phyloP scores from a whole-genome alignment of 2,797 vertebrate species.

The Thripadectes ignobilis region DNA sequence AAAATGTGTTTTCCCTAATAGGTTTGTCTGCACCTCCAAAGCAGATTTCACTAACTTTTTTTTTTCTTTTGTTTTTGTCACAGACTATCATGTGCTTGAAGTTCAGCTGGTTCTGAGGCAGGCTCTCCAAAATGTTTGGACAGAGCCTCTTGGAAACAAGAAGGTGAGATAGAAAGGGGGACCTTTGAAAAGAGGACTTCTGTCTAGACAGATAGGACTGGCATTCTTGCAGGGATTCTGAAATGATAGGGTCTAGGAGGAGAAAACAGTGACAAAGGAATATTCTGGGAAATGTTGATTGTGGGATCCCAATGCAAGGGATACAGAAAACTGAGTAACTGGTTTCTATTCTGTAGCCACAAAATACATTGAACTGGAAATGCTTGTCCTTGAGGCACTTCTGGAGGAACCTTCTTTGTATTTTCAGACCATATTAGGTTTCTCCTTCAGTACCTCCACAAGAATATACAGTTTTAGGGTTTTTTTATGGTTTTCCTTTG shows the following conservation, averaged over 20 bases:
- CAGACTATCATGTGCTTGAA: constrained; percentile 68
- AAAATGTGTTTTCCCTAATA: background rate
- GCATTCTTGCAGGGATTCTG: background rate
- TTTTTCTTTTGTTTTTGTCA: background rate
- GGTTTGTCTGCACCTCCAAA: background rate
- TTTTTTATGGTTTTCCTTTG: background rate
- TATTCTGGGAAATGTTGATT: background rate
- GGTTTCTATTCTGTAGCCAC: background rate
- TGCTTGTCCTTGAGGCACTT: background rate
- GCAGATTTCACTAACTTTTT: background rate
- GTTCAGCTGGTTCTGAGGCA: constrained; percentile 74
- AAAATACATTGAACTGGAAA: background rate
- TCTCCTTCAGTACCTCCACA: background rate
- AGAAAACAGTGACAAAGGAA: background rate
- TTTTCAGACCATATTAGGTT: background rate
- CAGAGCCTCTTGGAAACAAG: constrained; percentile 31
- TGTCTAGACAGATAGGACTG: background rate
- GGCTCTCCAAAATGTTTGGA: constrained; percentile 76
- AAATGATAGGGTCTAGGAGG: background rate
- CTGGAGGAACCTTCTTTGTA: background rate
- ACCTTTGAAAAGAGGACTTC: background rate
- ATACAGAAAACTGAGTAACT: background rate
- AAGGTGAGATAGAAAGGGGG: constrained; percentile 61
- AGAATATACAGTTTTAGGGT: background rate
- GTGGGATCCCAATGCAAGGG: background rate